A percentile compares a stretch with the other conserved stretches of the same genome.
phyloP scores from a whole-genome alignment of 2,113 vertebrate genomes.

The Beaufortia kweichowensis region DNA sequence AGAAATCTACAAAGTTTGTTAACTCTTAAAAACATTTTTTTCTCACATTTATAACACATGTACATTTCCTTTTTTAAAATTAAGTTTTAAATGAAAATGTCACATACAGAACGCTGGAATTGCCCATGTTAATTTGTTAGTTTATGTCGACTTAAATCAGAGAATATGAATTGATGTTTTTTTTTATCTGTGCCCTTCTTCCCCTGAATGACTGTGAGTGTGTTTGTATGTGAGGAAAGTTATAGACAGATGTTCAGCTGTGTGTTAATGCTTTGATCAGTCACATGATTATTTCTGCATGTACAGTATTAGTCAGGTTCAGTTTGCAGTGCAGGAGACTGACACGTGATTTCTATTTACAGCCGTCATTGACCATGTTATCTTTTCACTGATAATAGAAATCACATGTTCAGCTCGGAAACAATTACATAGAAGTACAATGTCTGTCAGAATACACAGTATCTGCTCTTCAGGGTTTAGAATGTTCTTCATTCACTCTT shows the following conservation, averaged over 20 bases:
- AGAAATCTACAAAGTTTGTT: too few relatives aligned
- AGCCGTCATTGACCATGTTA: not conserved
- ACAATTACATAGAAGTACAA: not conserved
- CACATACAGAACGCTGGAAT: too few relatives aligned
- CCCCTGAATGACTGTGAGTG: not conserved
- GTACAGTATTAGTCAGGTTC: not conserved
- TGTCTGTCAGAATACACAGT: not conserved
- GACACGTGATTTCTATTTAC: not conserved
- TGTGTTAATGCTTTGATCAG: not conserved
- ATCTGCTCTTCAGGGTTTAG: not conserved
- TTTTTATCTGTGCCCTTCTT: not conserved
- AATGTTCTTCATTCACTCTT: not conserved
- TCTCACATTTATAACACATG: too few relatives aligned
- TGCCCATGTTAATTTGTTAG: not conserved
- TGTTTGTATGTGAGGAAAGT: constrained; percentile 28
- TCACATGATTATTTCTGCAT: not conserved
- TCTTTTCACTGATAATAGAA: not conserved
- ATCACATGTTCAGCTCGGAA: not conserved
- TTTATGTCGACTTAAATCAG: too few relatives aligned
- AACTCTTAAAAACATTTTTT: too few relatives aligned
- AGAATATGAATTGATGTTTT: not conserved
- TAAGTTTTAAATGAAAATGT: too few relatives aligned
- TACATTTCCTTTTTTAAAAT: too few relatives aligned
- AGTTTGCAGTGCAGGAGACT: not conserved
- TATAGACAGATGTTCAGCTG: not conserved